Conservation (phyloP, 2,888 invertebrate genomes). For the Orchesellides sinensis region DNA sequence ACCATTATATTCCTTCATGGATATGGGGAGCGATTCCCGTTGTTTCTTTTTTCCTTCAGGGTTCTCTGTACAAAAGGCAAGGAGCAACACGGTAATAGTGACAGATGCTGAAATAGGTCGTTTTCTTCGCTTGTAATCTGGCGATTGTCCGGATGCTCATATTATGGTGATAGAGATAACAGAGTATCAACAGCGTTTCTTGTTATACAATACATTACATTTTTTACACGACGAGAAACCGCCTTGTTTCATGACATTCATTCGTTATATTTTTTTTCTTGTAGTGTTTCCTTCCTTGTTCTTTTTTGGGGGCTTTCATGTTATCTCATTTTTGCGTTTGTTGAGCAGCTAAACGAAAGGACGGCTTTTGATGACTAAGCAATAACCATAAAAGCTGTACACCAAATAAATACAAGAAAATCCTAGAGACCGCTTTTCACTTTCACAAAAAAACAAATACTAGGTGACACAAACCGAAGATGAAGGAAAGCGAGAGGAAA, state of each 20-base stretch:
- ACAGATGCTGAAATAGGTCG: neutral
- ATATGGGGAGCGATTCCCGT: no score
- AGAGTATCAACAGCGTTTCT: constrained; percentile 1
- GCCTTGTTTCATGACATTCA: constrained; percentile 33
- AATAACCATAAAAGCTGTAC: constrained; percentile 64
- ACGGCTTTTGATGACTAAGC: constrained; percentile 59
- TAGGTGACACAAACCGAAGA: constrained; percentile 7
- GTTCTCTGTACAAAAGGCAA: no score
- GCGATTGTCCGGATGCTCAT: constrained; percentile 5
- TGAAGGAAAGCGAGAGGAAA: neutral
- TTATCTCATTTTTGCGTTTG: constrained; percentile 51
- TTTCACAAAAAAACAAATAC: constrained; percentile 24
- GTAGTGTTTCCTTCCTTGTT: neutral
- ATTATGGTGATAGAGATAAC: neutral
- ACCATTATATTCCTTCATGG: no score
- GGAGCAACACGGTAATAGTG: constrained; percentile 1
- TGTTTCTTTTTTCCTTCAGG: no score
- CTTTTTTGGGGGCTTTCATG: constrained; percentile 22
- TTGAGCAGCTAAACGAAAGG: constrained; percentile 48
- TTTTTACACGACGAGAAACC: neutral
- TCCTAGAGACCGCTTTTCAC: constrained; percentile 40
- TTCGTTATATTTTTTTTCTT: constrained; percentile 39
- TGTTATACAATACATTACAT: constrained; percentile 13
- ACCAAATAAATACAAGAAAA: constrained; percentile 58
- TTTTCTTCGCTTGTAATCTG: neutral